Percentiles rank a stretch among this genome's conserved stretches.
These are phyloP conservation scores for Thelaira solivaga DNA, from an alignment of 2,888 invertebrate species.

Conservation along the genomic window DNA sequence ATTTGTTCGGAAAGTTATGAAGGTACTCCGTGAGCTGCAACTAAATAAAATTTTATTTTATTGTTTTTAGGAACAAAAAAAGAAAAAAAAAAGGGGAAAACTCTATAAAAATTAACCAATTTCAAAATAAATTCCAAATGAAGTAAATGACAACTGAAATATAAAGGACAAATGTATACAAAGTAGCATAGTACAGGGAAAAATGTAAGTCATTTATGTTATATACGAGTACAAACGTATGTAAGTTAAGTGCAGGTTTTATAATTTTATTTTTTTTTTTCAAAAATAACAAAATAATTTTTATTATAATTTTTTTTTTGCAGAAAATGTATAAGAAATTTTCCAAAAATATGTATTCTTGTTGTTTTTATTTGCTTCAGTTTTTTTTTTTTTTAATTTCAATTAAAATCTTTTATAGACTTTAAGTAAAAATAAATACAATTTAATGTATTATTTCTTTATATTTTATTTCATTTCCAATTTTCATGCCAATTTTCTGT, in stretches of 20 bases:
- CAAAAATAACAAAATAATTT: no score
- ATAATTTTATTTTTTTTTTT: background rate
- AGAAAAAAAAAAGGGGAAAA: background rate
- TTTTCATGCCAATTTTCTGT: conserved; percentile 12
- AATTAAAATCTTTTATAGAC: conserved; percentile 5
- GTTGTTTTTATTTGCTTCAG: background rate
- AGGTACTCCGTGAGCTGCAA: background rate
- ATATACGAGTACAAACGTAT: no score
- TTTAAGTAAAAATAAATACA: background rate
- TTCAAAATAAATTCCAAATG: conserved; percentile 13
- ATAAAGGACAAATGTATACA: no score
- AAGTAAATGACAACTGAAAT: background rate
- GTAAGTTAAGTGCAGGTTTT: background rate
- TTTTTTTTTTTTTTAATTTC: background rate
- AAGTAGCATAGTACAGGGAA: conserved; percentile 14
- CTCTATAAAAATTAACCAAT: conserved; percentile 49
- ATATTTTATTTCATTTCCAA: background rate
- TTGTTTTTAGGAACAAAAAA: background rate
- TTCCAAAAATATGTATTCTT: no score
- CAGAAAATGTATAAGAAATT: no score
- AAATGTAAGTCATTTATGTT: no score
- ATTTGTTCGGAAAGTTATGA: background rate
- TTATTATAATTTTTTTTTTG: no score
- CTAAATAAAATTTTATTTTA: background rate
- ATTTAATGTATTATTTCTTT: background rate